A percentile compares a stretch with the other conserved stretches of the same genome.
These are phyloP conservation scores for Gadus macrocephalus DNA, from an alignment of 2,113 vertebrate genomes.

Conservation along the genomic window DNA sequence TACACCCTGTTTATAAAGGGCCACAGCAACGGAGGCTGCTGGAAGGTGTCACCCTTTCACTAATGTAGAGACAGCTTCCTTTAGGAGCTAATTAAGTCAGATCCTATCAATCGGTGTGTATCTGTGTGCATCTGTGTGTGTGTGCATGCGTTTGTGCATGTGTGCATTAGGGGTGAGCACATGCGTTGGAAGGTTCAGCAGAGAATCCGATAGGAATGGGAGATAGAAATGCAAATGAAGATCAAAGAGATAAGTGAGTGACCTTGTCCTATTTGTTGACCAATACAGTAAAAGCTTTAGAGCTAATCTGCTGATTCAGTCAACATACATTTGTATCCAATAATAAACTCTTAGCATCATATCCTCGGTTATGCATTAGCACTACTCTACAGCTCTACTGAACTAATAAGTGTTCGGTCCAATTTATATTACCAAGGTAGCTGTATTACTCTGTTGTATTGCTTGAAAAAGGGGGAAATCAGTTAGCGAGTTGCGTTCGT, in stretches of 20 bases:
- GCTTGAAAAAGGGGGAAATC: constrained; percentile 36
- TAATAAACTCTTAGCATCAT: constrained; percentile 39
- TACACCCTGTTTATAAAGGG: constrained; percentile 48
- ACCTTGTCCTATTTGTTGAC: constrained; percentile 2
- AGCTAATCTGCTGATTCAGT: not conserved
- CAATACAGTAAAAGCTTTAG: constrained; percentile 2
- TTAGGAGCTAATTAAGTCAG: constrained; percentile 63
- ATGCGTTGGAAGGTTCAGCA: constrained; percentile 3
- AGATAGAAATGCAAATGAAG: not conserved
- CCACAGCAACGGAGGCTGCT: constrained; percentile 26
- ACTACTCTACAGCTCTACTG: constrained; percentile 16
- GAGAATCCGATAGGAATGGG: constrained; percentile 1
- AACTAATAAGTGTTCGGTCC: constrained; percentile 45
- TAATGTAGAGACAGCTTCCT: constrained; percentile 52
- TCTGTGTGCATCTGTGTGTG: constrained; percentile 11
- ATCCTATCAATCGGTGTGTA: constrained; percentile 47
- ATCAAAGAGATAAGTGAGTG: not conserved
- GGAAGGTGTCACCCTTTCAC: constrained; percentile 40
- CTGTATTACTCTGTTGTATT: constrained; percentile 21
- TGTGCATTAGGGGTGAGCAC: not conserved
- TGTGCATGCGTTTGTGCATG: not conserved
- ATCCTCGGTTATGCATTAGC: constrained; percentile 33
- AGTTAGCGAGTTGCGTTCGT: constrained; percentile 37
- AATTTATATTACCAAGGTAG: constrained; percentile 39
- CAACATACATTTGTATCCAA: constrained; percentile 18